phyloP scores from a whole-genome alignment of 2,888 invertebrate genomes.

The Tillus elongatus region DNA sequence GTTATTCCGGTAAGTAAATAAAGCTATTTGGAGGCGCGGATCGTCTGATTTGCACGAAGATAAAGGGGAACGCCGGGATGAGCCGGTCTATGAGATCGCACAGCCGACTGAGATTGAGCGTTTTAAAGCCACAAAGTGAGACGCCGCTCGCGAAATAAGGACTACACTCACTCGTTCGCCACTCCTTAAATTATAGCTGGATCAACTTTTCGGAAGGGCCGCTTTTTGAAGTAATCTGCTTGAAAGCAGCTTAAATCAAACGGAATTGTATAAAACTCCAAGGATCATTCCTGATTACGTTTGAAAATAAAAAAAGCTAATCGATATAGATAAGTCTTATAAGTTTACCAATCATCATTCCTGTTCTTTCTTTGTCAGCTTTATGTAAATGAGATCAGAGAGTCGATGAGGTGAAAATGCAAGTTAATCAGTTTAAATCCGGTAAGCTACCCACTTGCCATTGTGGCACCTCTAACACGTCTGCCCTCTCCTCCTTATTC shows the following conservation, averaged over 20 bases:
- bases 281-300: too few species aligned
- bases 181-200: constrained; percentile 21
- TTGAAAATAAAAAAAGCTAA: too few species aligned
- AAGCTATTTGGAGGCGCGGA: constrained; percentile 33
- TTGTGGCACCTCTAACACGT: too few species aligned
- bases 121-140: constrained; percentile 31
- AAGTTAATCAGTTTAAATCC: too few species aligned
- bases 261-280: constrained; percentile 23
- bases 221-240: constrained; percentile 29
- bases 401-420: too few species aligned
- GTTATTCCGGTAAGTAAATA: constrained; percentile 38
- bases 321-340: too few species aligned
- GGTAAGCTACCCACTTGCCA: too few species aligned
- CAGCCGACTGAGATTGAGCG: constrained; percentile 29
- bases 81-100: constrained; percentile 2
- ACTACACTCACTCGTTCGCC: constrained; percentile 11
- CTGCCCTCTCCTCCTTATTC: too few species aligned
- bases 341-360: too few species aligned
- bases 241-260: constrained; percentile 35
- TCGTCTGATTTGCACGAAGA: constrained; percentile 33
- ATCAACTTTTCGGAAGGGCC: constrained; percentile 16
- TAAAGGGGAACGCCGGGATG: constrained; percentile 23
- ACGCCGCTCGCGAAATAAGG: constrained; percentile 17
- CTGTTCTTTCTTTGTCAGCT: too few species aligned
- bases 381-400: too few species aligned